phyloP scores from a whole-genome alignment of 2,888 invertebrate genomes.

The Ditula angustiorana region DNA sequence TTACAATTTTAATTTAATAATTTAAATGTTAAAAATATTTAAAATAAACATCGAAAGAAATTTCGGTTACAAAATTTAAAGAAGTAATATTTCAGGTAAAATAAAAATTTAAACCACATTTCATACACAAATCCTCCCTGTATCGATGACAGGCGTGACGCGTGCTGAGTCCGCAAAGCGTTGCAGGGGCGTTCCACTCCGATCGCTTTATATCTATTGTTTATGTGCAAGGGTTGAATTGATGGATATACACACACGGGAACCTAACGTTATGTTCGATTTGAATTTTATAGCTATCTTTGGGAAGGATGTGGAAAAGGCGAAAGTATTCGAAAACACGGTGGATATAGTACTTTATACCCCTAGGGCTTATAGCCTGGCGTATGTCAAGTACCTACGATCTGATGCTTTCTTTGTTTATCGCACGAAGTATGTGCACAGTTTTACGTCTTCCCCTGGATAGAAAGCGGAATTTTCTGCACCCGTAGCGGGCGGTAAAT shows the following conservation, averaged over 20 bases:
- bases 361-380: too few species aligned
- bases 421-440: too few species aligned
- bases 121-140: slow-evolving; percentile 56
- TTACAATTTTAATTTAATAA: too few species aligned
- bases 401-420: too few species aligned
- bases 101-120: slow-evolving; percentile 42
- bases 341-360: too few species aligned
- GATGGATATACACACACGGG: slow-evolving; percentile 11
- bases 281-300: slow-evolving; percentile 41
- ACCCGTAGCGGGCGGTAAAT: too few species aligned
- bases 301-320: neutral
- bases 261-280: slow-evolving; percentile 4
- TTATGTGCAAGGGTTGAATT: slow-evolving; percentile 33
- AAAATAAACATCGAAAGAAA: too few species aligned
- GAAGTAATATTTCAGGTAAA: slow-evolving; percentile 41
- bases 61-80: neutral
- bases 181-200: slow-evolving; percentile 77
- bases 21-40: too few species aligned
- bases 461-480: too few species aligned
- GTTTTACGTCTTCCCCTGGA: too few species aligned
- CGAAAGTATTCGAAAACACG: too few species aligned
- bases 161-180: slow-evolving; percentile 71
- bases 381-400: too few species aligned
- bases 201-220: slow-evolving; percentile 72
- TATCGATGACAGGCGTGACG: slow-evolving; percentile 69